Evolutionary conservation across 2,113 vertebrate species (phyloP).

Genomic region (Coturnix japonica): DNA sequence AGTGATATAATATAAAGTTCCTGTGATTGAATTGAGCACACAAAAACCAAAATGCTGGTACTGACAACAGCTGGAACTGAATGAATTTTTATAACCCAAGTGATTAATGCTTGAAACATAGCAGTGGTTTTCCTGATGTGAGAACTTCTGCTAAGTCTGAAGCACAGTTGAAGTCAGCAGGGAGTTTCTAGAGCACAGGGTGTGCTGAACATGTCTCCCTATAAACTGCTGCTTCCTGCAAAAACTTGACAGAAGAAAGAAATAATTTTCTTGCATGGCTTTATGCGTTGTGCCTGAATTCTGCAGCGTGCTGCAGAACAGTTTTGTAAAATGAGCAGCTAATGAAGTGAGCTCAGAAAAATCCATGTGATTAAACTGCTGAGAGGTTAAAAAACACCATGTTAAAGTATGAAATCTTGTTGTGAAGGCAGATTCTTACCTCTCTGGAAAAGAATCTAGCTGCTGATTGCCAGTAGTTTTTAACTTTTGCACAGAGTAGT

Average conservation of each 20-base stretch:
- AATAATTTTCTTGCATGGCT: neutral
- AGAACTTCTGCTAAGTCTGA: neutral
- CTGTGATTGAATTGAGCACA: neutral
- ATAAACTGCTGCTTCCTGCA: neutral
- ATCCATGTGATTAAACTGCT: neutral
- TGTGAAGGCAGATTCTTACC: neutral
- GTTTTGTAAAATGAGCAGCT: neutral
- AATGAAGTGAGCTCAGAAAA: neutral
- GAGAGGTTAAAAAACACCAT: neutral
- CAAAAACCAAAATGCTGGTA: neutral
- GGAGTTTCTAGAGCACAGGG: neutral
- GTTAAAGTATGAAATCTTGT: neutral
- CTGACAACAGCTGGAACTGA: neutral
- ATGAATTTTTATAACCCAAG: constrained; percentile 14
- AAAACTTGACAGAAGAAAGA: neutral
- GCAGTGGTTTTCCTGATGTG: neutral
- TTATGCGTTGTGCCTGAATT: neutral
- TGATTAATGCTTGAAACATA: neutral
- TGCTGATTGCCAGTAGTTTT: neutral
- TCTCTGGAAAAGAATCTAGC: neutral
- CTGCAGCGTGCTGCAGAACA: neutral
- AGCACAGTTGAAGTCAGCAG: neutral
- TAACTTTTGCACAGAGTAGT: neutral
- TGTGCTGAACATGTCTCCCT: neutral
- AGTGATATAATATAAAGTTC: neutral